These are phyloP conservation scores for Rhea americana DNA, from an alignment of 2,113 vertebrate genomes.

Conservation along the genomic window DNA sequence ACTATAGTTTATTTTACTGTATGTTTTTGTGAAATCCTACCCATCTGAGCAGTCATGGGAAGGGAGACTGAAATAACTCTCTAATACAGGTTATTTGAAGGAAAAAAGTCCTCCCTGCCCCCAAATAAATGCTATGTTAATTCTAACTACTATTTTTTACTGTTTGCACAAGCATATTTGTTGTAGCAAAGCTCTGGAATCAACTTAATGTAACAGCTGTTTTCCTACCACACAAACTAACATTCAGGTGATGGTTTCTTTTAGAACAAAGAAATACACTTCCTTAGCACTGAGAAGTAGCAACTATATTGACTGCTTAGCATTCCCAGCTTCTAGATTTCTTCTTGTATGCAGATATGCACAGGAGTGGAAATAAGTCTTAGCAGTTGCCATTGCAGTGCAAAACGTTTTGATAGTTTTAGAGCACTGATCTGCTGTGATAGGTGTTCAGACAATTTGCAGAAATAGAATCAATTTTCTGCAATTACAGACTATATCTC, in stretches of 20 bases:
- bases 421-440: background rate
- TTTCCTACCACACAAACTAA: constrained; percentile 66
- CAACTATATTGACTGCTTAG: background rate
- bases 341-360: background rate
- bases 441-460: background rate
- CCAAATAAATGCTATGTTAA: background rate
- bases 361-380: constrained; percentile 7
- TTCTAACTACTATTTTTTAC: background rate
- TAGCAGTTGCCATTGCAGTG: background rate
- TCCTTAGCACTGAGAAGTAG: background rate
- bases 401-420: background rate
- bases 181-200: constrained; percentile 76
- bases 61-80: background rate
- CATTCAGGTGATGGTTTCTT: constrained; percentile 53
- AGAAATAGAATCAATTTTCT: background rate
- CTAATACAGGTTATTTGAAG: background rate
- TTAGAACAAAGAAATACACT: background rate
- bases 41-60: background rate
- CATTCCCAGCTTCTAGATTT: constrained; percentile 12
- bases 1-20: background rate
- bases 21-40: background rate
- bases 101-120: fast-evolving
- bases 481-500: background rate
- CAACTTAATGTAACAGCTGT: constrained; percentile 20
- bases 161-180: background rate